Evolutionary conservation across 2,797 vertebrate genomes (phyloP), one percentile per base, ranked within the genome.

Genomic region (Manis pentadactyla): DNA sequence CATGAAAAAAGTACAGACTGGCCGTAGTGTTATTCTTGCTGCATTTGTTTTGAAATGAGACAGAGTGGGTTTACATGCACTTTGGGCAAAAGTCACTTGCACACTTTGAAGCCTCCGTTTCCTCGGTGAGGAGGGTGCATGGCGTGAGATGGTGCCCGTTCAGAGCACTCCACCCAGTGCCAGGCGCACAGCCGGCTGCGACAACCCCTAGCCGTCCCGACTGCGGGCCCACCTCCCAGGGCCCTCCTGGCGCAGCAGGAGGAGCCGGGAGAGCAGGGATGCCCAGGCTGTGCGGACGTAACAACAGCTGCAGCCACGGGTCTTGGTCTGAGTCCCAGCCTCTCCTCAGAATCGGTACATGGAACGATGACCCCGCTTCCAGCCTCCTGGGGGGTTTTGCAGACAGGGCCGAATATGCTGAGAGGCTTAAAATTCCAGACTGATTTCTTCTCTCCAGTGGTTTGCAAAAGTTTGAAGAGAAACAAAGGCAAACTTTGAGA

Each of bases 381-480:
- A 31, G 4, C 46, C 37, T 17, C 55, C 39, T n/a, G 21, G 1
- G 69, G 25, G 42, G 8, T 46, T 17, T 73, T 11, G 17, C 29
- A 59, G 57, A 23, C 87, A 9, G 25, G 9, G 68, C 51, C 88
- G 82, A 68, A 59, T 19, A 49, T 27, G 34, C 68, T 4, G 53
- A 73, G 59, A 88, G 66, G 49, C 91, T 93, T 88, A 88, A 82
- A 78, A 95, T 93, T 96, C 63, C 90, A 69, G 59, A 64, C 63
- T 18, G 29, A 55, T 89, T 79, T 73, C 74, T 92, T 63, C 92
- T 39, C 21, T 87, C 46, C 51, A 81, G 68, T 17, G 69, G 42
- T 68, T 93, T 89, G 25, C 29, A 51, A 96, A 88, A 77, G 57
- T 87, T 83, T 77, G 57, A 64, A 74, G 87, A 89, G 49, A 55